Evolutionary conservation across 1,140 invertebrate genomes (phyloP), one percentile per base, ranked within the genome.

Genomic region (Drosophila guanche): DNA sequence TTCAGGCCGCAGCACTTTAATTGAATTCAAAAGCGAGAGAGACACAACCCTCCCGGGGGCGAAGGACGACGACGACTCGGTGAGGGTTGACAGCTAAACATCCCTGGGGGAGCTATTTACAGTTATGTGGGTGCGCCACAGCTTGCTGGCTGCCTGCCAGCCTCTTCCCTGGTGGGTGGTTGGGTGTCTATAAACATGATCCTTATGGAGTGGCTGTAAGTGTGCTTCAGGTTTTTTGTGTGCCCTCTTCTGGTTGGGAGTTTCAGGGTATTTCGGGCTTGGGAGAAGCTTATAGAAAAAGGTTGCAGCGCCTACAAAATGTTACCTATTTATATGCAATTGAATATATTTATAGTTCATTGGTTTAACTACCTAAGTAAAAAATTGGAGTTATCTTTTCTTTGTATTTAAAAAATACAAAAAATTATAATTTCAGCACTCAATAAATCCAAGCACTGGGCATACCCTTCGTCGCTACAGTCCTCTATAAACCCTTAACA

Each of bases 61-160:
- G n/a, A 37, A 12, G 52, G 37, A 12, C 16, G 16, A 20, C 16
- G 16, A 20, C 5, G 25, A 27, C 33, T 12, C 33, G 33, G 10
- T 3, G 78, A 81, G 76, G 79, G 76, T 70, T 75, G 81, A 77
- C 81, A 67, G 68, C 79, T 91, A 90, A 91, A 90, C 90, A 90
- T 91, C 90, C 90, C 86, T 90, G 61, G 50, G 90, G 89, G 86
- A 89, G 90, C 85, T 85, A 85, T 90, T 89, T 88, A 88, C 84
- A 70, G 79, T 77, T 73, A 65, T 73, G 55, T 72, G 54, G 66
- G 66, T 46, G 27, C 62, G 61, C 6, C 23, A n/a, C 51, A 40
- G 51, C 51, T 46, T 46, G 14, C 16, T 43, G n/a, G 37, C 16
- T 23, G 43, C 20, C 29, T 59, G 12, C 37, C 23, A 25, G 20